Evolutionary conservation across 1,140 invertebrate species (phyloP).

Genomic region (Drosophila melanogaster): DNA sequence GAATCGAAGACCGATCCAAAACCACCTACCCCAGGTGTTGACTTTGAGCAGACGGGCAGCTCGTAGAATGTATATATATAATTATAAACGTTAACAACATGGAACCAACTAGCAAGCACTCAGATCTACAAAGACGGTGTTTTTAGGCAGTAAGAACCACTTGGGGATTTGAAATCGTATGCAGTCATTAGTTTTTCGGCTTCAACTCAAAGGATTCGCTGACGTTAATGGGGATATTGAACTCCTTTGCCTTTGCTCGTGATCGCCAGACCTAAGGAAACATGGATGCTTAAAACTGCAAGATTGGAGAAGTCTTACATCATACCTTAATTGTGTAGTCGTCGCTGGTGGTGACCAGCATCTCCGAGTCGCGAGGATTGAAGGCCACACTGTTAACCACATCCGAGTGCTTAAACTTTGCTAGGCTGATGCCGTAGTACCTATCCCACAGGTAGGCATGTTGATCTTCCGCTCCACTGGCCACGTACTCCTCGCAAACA

Average conservation of each 20-base stretch:
- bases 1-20: neutral
- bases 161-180: conserved; percentile 5
- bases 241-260: conserved; percentile 53
- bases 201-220: conserved; percentile 74
- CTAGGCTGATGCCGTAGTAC: conserved; percentile 92
- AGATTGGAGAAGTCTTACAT: neutral
- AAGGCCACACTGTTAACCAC: conserved; percentile 96
- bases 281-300: neutral
- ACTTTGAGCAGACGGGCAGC: conserved; percentile 19
- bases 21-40: neutral
- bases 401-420: conserved; percentile 91
- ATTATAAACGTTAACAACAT: conserved; percentile 44
- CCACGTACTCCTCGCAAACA: conserved; percentile 93
- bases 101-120: conserved; percentile 25
- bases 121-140: conserved; percentile 13
- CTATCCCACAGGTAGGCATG: conserved; percentile 94
- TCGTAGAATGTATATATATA: conserved; percentile 28
- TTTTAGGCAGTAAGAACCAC: conserved; percentile 16
- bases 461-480: conserved; percentile 95
- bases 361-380: conserved; percentile 92
- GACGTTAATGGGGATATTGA: conserved; percentile 65
- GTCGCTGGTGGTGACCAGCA: conserved; percentile 94
- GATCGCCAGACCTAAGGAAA: conserved; percentile 73
- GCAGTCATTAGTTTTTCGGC: conserved; percentile 44
- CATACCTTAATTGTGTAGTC: conserved; percentile 89